Evolutionary conservation across 2,113 vertebrate genomes (phyloP).

Genomic region (Riparia riparia): DNA sequence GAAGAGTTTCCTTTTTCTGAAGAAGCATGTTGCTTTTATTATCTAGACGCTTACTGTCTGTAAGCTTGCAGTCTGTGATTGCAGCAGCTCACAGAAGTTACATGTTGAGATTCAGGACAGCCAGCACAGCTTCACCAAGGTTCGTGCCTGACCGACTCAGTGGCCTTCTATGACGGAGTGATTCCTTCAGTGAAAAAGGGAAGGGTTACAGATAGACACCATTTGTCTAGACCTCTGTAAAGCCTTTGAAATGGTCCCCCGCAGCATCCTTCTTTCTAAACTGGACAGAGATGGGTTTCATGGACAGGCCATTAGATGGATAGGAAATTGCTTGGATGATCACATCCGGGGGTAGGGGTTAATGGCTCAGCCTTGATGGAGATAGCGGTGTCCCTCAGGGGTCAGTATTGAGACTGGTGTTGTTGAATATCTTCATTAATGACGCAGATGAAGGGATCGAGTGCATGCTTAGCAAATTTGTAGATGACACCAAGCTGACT

Average conservation of each 20-base stretch:
- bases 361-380: background rate
- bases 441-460: fast-evolving
- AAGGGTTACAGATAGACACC: background rate
- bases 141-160: background rate
- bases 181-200: background rate
- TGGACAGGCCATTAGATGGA: background rate
- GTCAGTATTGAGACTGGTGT: background rate
- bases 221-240: background rate
- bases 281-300: background rate
- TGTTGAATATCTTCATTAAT: background rate
- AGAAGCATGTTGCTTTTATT: background rate
- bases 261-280: background rate
- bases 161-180: background rate
- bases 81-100: background rate
- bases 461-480: background rate
- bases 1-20: background rate
- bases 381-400: background rate
- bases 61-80: background rate
- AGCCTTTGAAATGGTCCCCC: background rate
- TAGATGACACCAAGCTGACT: background rate
- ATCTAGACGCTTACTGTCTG: background rate
- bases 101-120: background rate
- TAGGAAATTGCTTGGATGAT: background rate
- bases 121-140: background rate
- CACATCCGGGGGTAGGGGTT: background rate